Evolutionary conservation across 2,113 vertebrate species (phyloP), one percentile per base, ranked within the genome.

Genomic region (Piaya cayana): DNA sequence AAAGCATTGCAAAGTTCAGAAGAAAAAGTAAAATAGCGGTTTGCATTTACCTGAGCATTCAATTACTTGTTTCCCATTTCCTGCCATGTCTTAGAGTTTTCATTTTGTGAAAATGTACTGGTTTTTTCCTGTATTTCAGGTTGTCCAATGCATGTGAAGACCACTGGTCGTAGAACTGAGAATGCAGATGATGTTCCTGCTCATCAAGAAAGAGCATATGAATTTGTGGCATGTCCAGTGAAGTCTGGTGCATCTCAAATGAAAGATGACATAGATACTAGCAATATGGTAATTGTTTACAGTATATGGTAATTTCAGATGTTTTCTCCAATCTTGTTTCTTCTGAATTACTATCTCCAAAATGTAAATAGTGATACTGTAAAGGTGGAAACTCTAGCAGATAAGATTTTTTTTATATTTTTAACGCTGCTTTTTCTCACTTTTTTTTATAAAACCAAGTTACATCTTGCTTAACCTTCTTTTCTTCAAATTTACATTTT

Each of bases 191-290:
- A 97, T 59, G 94, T 97, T 36, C 99, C 99, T 42, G 97, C 87
- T 26, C 99, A 99, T 97, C 98, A 99, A 19, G 98, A 99, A 45
- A 96, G 98, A 30, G 98, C 98, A 0, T 99, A 99, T 39, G 98
- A 98, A 71, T 99, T 98, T 47, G 98, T 99, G 60, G 97, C 97
- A 16, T 99, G 99, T 95, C 99, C 99, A 0, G 97, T 99, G 96
- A 98, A 90, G 14, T 97, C 96, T n/a, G 97, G 96, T 37, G 90
- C 77, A 43, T 87, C 95, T 32, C 80, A 63, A 34, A 42, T 81
- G 34, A 96, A 95, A 26, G 97, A 96, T 72, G 98, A 98, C 90
- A 98, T 99, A 22, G 98, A 99, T 97, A 99, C 99, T 64, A 96
- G 98, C 65, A 99, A 99, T 70, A 99, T 99, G 99, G 99, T 99